Conservation (phyloP, 1,140 invertebrate species). For the Arion vulgaris region DNA sequence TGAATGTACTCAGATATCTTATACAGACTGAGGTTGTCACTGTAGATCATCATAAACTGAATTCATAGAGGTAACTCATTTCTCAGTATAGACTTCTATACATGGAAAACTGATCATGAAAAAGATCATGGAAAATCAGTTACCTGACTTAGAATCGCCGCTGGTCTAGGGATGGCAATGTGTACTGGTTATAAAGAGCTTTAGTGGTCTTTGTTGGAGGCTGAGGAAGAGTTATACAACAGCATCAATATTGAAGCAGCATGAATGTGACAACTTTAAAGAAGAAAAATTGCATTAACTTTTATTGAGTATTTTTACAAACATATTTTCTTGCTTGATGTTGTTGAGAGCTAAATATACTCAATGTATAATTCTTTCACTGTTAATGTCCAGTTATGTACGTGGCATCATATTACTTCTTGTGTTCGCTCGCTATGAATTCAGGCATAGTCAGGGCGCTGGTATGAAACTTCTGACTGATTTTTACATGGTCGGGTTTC, state of each 20-base stretch:
- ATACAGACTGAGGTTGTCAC: no score
- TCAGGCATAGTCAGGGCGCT: no score
- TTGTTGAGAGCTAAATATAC: background rate
- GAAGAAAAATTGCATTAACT: background rate
- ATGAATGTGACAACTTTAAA: background rate
- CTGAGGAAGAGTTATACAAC: slow-evolving; percentile 42
- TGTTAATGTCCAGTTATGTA: no score
- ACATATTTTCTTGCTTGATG: background rate
- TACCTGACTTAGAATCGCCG: slow-evolving; percentile 19
- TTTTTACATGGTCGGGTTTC: no score
- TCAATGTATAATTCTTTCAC: background rate
- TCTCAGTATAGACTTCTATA: no score
- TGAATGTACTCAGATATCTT: no score
- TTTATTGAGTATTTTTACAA: background rate
- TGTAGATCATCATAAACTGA: no score
- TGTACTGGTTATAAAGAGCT: slow-evolving; percentile 57
- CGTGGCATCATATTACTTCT: no score
- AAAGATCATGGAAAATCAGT: background rate
- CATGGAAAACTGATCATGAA: background rate
- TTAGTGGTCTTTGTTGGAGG: slow-evolving; percentile 56
- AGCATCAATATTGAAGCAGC: background rate
- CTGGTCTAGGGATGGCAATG: slow-evolving; percentile 58
- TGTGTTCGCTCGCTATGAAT: no score
- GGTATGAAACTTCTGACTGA: no score
- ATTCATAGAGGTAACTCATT: no score